phyloP scores from a whole-genome alignment of 2,113 vertebrate genomes.

The Salvelinus namaycush region DNA sequence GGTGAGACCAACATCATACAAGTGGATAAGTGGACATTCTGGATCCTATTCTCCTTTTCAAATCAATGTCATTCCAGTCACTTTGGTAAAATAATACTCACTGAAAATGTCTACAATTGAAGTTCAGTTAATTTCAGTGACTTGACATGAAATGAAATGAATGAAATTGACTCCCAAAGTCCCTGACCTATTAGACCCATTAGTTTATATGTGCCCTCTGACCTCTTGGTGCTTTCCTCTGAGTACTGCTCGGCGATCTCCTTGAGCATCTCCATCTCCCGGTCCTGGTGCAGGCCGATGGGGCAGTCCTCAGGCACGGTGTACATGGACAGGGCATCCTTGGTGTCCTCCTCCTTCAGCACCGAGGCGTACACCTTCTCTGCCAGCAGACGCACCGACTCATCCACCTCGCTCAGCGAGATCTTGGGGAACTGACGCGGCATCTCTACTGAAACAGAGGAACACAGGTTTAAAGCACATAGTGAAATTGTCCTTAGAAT shows the following conservation, averaged over 20 bases:
- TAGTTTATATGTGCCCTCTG: constrained; percentile 24
- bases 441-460: constrained; percentile 75
- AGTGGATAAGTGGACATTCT: too few species aligned
- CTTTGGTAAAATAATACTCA: too few species aligned
- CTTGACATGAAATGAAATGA: not conserved
- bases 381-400: constrained; percentile 83
- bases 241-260: constrained; percentile 89
- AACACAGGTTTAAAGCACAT: not conserved
- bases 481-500: too few species aligned
- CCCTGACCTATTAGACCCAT: constrained; percentile 78
- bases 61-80: too few species aligned
- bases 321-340: constrained; percentile 87
- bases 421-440: constrained; percentile 86
- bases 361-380: constrained; percentile 93
- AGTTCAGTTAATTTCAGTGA: too few species aligned
- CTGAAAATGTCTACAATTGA: too few species aligned
- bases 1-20: constrained; percentile 41
- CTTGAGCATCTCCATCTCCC: constrained; percentile 86
- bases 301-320: constrained; percentile 93
- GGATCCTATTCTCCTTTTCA: too few species aligned
- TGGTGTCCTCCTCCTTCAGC: constrained; percentile 87
- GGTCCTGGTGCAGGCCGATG: constrained; percentile 90
- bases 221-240: constrained; percentile 84
- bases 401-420: constrained; percentile 84
- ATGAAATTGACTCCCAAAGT: not conserved